Evolutionary conservation across 2,113 vertebrate species (phyloP).

Genomic region (Tragelaphus scriptus): DNA sequence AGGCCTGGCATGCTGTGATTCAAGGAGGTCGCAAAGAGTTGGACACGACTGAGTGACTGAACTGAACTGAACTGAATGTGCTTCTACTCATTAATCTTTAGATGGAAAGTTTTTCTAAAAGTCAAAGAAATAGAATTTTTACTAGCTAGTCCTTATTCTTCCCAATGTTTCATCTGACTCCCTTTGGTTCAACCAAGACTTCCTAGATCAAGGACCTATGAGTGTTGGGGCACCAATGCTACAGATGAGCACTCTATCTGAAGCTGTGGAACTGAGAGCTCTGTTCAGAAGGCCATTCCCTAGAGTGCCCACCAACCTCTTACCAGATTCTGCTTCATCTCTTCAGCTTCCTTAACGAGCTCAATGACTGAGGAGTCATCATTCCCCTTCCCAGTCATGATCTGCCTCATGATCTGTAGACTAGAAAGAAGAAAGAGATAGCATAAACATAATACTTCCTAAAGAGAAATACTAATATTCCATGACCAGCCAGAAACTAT

Average conservation of each 20-base stretch:
- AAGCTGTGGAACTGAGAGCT: not conserved
- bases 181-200: not conserved
- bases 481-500: not conserved
- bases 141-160: not conserved
- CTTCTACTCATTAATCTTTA: not conserved
- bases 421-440: constrained; percentile 44
- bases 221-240: not conserved
- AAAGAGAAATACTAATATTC: constrained; percentile 11
- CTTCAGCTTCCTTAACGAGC: constrained; percentile 64
- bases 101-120: constrained; percentile 12
- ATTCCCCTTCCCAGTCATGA: constrained; percentile 51
- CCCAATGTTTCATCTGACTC: not conserved
- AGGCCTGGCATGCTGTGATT: not conserved
- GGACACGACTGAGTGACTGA: not conserved
- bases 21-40: not conserved
- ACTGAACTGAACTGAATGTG: not conserved
- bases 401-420: constrained; percentile 70
- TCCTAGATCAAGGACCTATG: not conserved
- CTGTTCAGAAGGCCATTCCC: not conserved
- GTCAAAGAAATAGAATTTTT: constrained; percentile 27
- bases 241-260: not conserved
- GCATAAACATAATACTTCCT: not conserved
- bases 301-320: not conserved
- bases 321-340: constrained; percentile 69
- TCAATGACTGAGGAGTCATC: constrained; percentile 54